Base-by-base conservation (phyloP, 2,113 vertebrate genomes). In the Myocastor coypus region DNA sequence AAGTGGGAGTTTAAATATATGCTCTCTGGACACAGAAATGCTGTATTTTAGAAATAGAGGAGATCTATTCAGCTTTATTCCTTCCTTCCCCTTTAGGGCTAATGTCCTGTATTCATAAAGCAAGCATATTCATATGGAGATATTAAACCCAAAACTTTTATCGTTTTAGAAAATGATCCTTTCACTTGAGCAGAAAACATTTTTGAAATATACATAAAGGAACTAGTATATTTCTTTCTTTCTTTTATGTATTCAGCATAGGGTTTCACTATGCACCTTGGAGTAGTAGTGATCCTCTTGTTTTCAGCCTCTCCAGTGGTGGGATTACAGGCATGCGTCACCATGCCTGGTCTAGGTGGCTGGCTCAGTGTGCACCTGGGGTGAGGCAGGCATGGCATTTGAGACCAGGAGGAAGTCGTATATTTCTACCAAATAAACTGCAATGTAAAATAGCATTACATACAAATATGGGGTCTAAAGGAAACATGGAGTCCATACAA, bases 351-450 rank as follows among this genome's bases (percentile, higher is more conserved):
- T 55, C 55, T 55, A 3, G 12, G 1, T 17, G 55, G 11, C 55
- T 55, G 55, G 55, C 55, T 55, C 13, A 55, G 55, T 12, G 6
- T 11, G 10, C 13, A 12, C 55, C 12, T 12, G 55, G 55, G 10
- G 55, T 12, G 55, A 14, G 55, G 55, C 55, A 3, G 3, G 55
- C 13, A 16, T 12, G 12, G 13, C 55, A 55, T 55, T 12, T 55
- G 55, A 14, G 55, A 55, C 13, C 13, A 14, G 55, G 64, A 78
- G 11, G 9, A n/a, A 46, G 81, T 71, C 57, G 2, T 50, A 37
- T 75, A 10, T 81, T 92, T 68, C 73, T 85, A n/a, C 55, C 85
- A 78, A 82, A 90, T 75, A 61, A 93, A 68, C 73, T 73, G 42
- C 17, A 59, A 87, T 82, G 17, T 64, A 86, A 55, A 19, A 22